These are phyloP conservation scores for Phasia obesa DNA, from an alignment of 2,888 invertebrate genomes.

Conservation along the genomic window DNA sequence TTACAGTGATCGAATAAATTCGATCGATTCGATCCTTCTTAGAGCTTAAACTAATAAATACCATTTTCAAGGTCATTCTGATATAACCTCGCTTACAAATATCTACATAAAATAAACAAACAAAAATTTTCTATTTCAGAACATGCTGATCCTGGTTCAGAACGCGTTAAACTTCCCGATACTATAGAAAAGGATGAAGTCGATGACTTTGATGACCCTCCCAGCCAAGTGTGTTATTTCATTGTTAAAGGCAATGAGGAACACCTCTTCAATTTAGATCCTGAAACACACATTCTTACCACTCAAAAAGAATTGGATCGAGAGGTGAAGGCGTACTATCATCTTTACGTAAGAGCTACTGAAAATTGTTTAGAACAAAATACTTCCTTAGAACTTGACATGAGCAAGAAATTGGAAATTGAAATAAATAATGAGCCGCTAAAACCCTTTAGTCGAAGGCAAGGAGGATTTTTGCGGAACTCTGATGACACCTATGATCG, in stretches of 20 bases:
- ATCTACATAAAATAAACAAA: no score
- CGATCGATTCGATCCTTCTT: no score
- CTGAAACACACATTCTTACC: conserved; percentile 86
- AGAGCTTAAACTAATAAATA: no score
- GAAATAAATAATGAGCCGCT: conserved; percentile 64
- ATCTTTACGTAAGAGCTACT: conserved; percentile 89
- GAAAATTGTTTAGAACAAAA: conserved; percentile 87
- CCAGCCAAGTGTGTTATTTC: conserved; percentile 94
- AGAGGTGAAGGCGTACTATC: conserved; percentile 87
- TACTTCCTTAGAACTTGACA: conserved; percentile 27
- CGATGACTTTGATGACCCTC: conserved; percentile 91
- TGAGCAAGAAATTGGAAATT: conserved; percentile 71
- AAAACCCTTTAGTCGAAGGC: conserved; percentile 65
- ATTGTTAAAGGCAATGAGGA: conserved; percentile 93
- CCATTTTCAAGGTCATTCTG: no score
- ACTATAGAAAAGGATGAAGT: conserved; percentile 94
- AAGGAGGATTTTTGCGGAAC: conserved; percentile 66
- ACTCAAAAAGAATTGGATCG: conserved; percentile 87
- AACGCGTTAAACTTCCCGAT: conserved; percentile 88
- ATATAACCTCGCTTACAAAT: no score
- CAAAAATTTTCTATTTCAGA: no score
- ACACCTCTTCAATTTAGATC: conserved; percentile 88
- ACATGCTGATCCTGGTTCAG: conserved; percentile 85
- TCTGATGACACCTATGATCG: conserved; percentile 54
- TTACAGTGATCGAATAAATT: no score